Conservation (phyloP, 2,888 invertebrate genomes). For the Oegoconia quadripuncta region DNA sequence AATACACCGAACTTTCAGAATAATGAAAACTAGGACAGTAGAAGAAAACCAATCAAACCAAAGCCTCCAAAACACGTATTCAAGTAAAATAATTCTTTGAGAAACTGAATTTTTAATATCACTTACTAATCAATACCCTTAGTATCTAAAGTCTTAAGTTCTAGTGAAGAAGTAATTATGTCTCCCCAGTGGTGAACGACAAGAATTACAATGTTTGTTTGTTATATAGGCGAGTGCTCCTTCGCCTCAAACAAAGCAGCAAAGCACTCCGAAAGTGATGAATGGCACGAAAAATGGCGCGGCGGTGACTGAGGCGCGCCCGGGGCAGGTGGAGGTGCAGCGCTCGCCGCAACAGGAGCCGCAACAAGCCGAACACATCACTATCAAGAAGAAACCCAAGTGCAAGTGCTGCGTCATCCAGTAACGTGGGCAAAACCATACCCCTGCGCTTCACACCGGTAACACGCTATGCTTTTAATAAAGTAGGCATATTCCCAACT, state of each 20-base stretch:
- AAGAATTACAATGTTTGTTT: slow-evolving; percentile 5
- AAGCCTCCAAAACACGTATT: no score
- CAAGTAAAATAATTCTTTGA: no score
- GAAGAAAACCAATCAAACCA: no score
- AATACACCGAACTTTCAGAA: no score
- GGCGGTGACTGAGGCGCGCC: slow-evolving; percentile 47
- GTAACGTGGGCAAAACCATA: slow-evolving; percentile 69
- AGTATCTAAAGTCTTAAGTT: not conserved
- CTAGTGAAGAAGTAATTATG: no score
- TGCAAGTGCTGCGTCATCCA: slow-evolving; percentile 97
- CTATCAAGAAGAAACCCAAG: slow-evolving; percentile 96
- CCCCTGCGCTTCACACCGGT: slow-evolving; percentile 37
- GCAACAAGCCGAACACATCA: slow-evolving; percentile 92
- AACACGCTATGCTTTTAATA: slow-evolving; percentile 47
- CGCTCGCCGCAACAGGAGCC: slow-evolving; percentile 87
- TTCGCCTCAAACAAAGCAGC: slow-evolving; percentile 62
- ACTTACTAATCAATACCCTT: no score
- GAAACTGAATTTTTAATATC: no score
- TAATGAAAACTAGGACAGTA: no score
- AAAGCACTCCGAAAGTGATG: slow-evolving; percentile 59
- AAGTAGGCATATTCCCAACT: slow-evolving; percentile 30
- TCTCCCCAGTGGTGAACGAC: no score
- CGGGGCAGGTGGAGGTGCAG: slow-evolving; percentile 84
- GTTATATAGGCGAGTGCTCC: slow-evolving; percentile 50
- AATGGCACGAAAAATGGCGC: slow-evolving; percentile 74